Evolutionary conservation across 2,797 vertebrate genomes (phyloP).

Genomic region (Telmatherina bonti): DNA sequence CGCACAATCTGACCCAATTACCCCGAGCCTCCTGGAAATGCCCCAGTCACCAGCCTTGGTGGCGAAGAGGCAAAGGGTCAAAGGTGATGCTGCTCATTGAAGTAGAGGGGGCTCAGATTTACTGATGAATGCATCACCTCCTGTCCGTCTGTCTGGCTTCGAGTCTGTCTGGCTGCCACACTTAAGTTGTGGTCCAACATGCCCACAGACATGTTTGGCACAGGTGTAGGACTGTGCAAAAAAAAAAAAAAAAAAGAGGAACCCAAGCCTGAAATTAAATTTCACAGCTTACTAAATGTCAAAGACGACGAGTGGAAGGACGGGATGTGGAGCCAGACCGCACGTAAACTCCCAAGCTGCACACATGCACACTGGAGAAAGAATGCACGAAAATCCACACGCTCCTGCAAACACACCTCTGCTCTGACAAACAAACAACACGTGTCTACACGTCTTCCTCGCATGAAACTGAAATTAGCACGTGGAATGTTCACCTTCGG

Average conservation of each 20-base stretch:
- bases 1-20: slow-evolving; percentile 82
- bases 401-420: slow-evolving; percentile 11
- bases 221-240: slow-evolving; percentile 59
- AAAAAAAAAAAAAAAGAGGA: slow-evolving; percentile 51
- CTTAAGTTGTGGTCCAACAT: slow-evolving; percentile 32
- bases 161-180: slow-evolving; percentile 10
- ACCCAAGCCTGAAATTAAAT: slow-evolving; percentile 67
- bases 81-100: slow-evolving; percentile 58
- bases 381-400: slow-evolving; percentile 28
- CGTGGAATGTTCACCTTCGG: slow-evolving; percentile 74
- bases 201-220: slow-evolving; percentile 41
- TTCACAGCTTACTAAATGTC: slow-evolving; percentile 68
- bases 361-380: slow-evolving; percentile 8
- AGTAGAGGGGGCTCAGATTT: background rate
- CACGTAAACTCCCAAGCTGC: slow-evolving; percentile 42
- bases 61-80: slow-evolving; percentile 74
- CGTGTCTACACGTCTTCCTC: slow-evolving; percentile 64
- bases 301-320: slow-evolving; percentile 52
- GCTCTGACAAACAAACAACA: slow-evolving; percentile 70
- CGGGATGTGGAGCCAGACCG: slow-evolving; percentile 54
- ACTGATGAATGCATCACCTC: slow-evolving; percentile 49
- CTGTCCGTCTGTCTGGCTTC: slow-evolving; percentile 28
- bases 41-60: slow-evolving; percentile 60
- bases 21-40: slow-evolving; percentile 72
- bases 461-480: slow-evolving; percentile 57